These are phyloP conservation scores for Tinamus guttatus DNA, from an alignment of 2,113 vertebrate genomes.

Conservation along the genomic window DNA sequence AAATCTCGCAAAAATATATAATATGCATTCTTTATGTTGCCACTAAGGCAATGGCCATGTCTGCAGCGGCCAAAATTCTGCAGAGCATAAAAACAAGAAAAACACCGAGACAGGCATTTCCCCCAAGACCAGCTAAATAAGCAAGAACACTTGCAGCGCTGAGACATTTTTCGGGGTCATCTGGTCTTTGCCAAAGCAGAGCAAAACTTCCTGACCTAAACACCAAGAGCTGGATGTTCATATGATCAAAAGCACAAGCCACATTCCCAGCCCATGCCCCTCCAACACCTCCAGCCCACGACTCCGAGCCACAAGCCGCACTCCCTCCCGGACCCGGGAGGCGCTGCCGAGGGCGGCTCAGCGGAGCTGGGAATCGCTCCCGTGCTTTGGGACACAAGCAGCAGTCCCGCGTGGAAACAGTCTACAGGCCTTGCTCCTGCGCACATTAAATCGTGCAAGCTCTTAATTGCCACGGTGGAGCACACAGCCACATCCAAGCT, in stretches of 20 bases:
- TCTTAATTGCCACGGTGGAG: accelerated
- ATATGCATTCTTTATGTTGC: not conserved
- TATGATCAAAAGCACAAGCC: not conserved
- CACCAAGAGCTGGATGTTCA: not conserved
- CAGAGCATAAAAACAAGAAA: not conserved
- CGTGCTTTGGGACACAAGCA: not conserved
- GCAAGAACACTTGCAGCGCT: accelerated
- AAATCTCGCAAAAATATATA: not conserved
- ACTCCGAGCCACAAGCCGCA: not conserved
- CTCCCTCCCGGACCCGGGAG: not conserved
- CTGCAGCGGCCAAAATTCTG: not conserved
- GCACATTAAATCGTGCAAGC: accelerated
- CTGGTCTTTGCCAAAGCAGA: not conserved
- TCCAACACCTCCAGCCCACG: not conserved
- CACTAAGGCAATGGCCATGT: not conserved
- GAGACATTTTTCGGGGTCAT: not conserved
- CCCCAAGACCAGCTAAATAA: not conserved
- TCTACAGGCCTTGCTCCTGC: accelerated
- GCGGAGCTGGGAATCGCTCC: accelerated
- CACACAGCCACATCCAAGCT: not conserved
- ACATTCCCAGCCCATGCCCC: not conserved
- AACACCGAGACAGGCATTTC: accelerated
- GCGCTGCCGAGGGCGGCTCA: not conserved
- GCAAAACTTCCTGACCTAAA: not conserved
- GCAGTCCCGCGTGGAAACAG: not conserved